Percentiles rank a stretch among this genome's conserved stretches.
phyloP scores from a whole-genome alignment of 1,140 invertebrate species.

The Palaemon carinicauda region DNA sequence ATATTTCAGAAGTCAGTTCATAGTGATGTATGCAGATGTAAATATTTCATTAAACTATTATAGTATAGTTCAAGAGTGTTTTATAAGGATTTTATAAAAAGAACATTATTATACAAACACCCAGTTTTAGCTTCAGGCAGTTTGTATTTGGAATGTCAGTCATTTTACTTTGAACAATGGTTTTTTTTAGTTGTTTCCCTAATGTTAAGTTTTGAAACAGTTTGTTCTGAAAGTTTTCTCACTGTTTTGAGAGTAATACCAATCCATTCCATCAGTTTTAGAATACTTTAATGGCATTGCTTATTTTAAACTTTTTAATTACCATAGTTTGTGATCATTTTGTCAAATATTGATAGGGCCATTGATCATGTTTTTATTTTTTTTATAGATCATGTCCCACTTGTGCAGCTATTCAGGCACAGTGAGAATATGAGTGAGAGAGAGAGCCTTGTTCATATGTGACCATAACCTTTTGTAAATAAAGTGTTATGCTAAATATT shows the following conservation, averaged over 20 bases:
- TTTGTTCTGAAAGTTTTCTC: background rate
- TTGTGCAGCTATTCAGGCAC: slow-evolving; percentile 28
- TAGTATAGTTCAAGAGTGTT: slow-evolving; percentile 33
- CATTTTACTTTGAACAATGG: background rate
- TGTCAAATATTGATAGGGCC: background rate
- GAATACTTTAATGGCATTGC: background rate
- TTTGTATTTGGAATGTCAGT: slow-evolving; percentile 14
- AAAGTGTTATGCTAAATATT: slow-evolving; percentile 29
- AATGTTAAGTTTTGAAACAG: background rate
- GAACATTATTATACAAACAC: slow-evolving; percentile 31
- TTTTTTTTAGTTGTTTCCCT: slow-evolving; percentile 21
- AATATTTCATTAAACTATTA: slow-evolving; percentile 27
- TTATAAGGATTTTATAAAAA: slow-evolving; percentile 54
- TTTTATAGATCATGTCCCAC: slow-evolving; percentile 14
- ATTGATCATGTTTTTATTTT: background rate
- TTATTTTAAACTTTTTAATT: background rate
- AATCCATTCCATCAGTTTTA: background rate
- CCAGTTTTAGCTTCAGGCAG: slow-evolving; percentile 12
- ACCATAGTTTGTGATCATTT: slow-evolving; percentile 10
- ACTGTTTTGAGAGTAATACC: background rate
- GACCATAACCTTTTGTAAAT: slow-evolving; percentile 46
- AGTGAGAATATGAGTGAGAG: background rate
- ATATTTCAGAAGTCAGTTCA: slow-evolving; percentile 11
- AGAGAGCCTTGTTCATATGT: slow-evolving; percentile 20
- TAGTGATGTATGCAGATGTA: slow-evolving; percentile 38